These are phyloP conservation scores for Tachina lurida DNA, from an alignment of 2,888 invertebrate species.

Conservation along the genomic window DNA sequence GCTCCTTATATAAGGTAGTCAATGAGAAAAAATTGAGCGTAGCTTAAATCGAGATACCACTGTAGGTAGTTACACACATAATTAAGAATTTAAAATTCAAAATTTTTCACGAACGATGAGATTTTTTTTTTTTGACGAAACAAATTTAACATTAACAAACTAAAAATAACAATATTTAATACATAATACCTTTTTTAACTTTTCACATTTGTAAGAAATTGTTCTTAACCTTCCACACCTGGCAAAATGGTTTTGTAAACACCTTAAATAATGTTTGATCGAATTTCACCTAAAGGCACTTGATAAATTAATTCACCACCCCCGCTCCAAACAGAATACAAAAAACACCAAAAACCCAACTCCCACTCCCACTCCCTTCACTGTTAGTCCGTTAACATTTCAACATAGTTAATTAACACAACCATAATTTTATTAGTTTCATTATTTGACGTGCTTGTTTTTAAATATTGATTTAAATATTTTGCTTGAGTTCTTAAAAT, in stretches of 20 bases:
- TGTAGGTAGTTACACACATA: too few relatives aligned
- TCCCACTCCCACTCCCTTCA: too few relatives aligned
- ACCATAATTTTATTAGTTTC: conserved; percentile 55
- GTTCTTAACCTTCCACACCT: background rate
- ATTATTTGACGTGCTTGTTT: conserved; percentile 61
- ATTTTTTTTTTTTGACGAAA: too few relatives aligned
- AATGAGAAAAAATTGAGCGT: too few relatives aligned
- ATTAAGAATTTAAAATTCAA: too few relatives aligned
- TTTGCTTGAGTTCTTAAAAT: conserved; percentile 61
- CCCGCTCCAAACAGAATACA: conserved; percentile 1
- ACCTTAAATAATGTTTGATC: conserved; percentile 16
- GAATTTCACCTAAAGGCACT: conserved; percentile 47
- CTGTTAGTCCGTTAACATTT: conserved; percentile 16
- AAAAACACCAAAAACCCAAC: conserved; percentile 2
- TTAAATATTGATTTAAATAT: conserved; percentile 40
- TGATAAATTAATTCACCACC: conserved; percentile 14
- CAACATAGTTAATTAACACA: conserved; percentile 11
- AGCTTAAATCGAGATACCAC: too few relatives aligned
- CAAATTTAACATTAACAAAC: background rate
- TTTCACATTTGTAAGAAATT: background rate
- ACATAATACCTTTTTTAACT: background rate
- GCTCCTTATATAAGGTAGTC: too few relatives aligned
- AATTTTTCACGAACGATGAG: too few relatives aligned
- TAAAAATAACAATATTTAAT: background rate
- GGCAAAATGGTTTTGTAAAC: conserved; percentile 28